phyloP scores from a whole-genome alignment of 2,888 invertebrate genomes.

The Tenthredo amoena region DNA sequence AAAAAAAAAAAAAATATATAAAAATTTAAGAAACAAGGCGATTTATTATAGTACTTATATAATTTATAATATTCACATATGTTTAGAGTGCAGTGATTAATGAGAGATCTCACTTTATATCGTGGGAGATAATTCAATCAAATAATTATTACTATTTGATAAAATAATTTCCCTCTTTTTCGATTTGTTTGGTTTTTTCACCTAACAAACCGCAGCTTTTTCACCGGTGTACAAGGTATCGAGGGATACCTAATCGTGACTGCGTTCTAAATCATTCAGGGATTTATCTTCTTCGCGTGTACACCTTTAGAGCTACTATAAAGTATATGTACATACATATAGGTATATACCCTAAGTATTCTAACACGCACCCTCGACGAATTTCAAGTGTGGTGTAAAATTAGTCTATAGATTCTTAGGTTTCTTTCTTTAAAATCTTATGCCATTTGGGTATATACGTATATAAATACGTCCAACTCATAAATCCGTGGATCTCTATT shows the following conservation, averaged over 20 bases:
- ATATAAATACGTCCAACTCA: not conserved
- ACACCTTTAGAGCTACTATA: not conserved
- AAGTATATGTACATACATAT: not conserved
- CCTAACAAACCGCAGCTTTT: not conserved
- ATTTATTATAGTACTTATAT: too few relatives aligned
- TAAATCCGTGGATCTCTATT: not conserved
- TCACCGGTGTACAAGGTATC: not conserved
- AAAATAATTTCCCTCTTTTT: not conserved
- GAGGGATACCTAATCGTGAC: constrained; percentile 3
- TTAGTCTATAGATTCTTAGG: not conserved
- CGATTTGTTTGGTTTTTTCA: not conserved
- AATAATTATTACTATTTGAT: not conserved
- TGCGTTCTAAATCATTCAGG: constrained; percentile 28
- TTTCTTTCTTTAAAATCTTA: not conserved
- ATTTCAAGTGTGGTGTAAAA: not conserved
- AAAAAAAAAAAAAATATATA: not conserved
- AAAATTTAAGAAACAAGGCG: not conserved
- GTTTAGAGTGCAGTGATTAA: too few relatives aligned
- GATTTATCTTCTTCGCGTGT: constrained; percentile 40
- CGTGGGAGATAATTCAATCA: too few relatives aligned
- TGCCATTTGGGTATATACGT: not conserved
- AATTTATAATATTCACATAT: too few relatives aligned
- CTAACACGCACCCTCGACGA: not conserved
- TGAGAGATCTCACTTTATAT: too few relatives aligned
- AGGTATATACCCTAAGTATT: not conserved